Base-by-base conservation (phyloP, 2,113 vertebrate genomes). In the Carassius gibelio region DNA sequence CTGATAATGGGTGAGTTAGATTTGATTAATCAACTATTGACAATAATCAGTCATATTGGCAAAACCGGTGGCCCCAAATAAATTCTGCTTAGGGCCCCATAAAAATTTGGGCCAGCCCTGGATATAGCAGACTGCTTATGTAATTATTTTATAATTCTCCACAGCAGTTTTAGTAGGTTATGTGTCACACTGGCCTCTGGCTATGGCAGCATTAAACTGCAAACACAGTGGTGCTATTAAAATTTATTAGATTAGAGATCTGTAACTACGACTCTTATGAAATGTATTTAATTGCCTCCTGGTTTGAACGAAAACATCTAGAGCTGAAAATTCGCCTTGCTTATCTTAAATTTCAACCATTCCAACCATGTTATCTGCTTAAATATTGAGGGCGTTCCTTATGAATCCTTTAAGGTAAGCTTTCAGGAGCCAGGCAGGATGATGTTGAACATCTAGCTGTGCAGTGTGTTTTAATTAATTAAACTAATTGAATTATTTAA, bases 151-250 rank as follows among this genome's bases (percentile, higher is more conserved):
- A 36, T 14, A 17, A 85, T 48, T 80, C 50, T 80, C 38, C 55
- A 50, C 66, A 50, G 64, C 15, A 81, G 36, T 80, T 72, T 61
- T 80, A 85, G 64, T 76, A 85, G 75, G 50, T 80, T 80, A 81
- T 81, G 77, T 72, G 66, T 61, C 84, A 85, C 66, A 38, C 11
- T 21, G 7, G 80, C 80, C 80, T 23, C 45, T 30, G 80, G 80
- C 62, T 52, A 69, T 52, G 61, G 42, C 38, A 17, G n/a, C 42
- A 30, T 68, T 82, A 69, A 68, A 55, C 42, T 82, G 23, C 42
- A 69, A 82, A 69, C 71, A 11, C 45, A 69, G 42, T 45, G 38
- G 5, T 15, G 14, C 14, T 50, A 48, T 81, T 69, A 82, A 82
- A 82, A 71, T 81, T 7, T 81, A 66, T 81, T 50, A 52, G 45